Base-by-base conservation (phyloP, 2,888 invertebrate genomes). In the Pantelozetes paolii region DNA sequence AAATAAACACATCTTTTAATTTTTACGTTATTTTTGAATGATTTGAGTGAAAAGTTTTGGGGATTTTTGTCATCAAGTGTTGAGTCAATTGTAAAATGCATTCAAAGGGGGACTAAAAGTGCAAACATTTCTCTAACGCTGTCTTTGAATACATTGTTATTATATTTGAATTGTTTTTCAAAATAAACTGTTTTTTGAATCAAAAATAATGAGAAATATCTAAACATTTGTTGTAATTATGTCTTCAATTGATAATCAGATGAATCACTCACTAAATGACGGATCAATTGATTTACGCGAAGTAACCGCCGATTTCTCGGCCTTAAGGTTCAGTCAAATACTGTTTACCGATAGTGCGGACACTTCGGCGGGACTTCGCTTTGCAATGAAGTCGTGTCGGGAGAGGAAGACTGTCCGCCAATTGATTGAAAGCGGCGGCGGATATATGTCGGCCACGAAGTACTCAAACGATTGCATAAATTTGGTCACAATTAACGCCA, bases 401-500 rank as follows among this genome's bases (percentile, higher is more conserved):
- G n/a, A 57, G 20, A 20, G 57, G 5, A 20, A 6, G 26, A 2
- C 6, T 30, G 32, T 62, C 18, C 62, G 62, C 18, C 3, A 28
- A 28, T n/a, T 62, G 3, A 30, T 62, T 6, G 62, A 62, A 30
- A 18, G 30, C 1, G 62, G 62, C 62, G 62, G 62, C 30, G 62
- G 62, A 5, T 50, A 5, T n/a, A 50, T 50, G 50, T 11, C 6
- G 36, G 36, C 26, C 9, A 26, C 57, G 5, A 20, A 26, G 5
- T 62, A 62, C 62, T 5, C 62, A 15, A 8, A 6, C 3, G 32
- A 62, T 32, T 18, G 13, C 15, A 62, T 62, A 26, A 62, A 62
- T 32, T 62, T 62, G 32, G 62, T 62, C 18, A 28, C 62, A 9
- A 11, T 62, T 62, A 30, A 62, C 32, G 30, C 62, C 5, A 62